Evolutionary conservation across 1,140 invertebrate species (phyloP).

Genomic region (Drosophila hydei): DNA sequence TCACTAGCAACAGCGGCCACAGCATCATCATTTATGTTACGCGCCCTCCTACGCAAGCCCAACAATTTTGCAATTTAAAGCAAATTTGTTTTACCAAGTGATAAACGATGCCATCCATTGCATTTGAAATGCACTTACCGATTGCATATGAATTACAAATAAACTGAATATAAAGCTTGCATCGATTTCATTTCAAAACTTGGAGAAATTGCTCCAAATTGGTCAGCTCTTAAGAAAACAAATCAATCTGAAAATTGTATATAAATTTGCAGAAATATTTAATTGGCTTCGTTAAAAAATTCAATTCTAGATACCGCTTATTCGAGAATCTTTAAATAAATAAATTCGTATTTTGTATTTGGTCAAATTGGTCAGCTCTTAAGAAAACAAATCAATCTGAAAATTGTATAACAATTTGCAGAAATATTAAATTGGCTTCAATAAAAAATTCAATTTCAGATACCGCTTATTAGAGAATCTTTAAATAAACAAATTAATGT

Average conservation of each 20-base stretch:
- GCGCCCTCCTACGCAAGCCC: neutral
- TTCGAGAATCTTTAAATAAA: no score
- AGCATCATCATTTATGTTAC: constrained; percentile 33
- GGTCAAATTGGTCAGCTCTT: neutral
- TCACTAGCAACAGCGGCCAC: constrained; percentile 26
- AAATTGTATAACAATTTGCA: neutral
- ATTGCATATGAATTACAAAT: constrained; percentile 37
- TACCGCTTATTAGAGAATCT: no score
- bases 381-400: neutral
- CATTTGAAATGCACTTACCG: constrained; percentile 39
- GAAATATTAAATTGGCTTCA: no score
- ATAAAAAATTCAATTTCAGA: no score
- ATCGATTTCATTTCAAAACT: neutral
- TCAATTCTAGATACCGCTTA: no score
- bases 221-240: neutral
- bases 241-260: neutral
- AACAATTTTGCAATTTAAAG: constrained; percentile 50
- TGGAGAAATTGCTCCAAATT: neutral
- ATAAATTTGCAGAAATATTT: no score
- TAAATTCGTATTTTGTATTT: no score
- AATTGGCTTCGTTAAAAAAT: no score
- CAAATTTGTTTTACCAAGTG: constrained; percentile 56
- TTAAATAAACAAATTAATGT: no score
- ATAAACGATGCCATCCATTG: constrained; percentile 58
- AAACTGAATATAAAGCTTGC: neutral